Percentiles rank a stretch among this genome's conserved stretches.
Evolutionary conservation across 2,797 vertebrate genomes (phyloP).

Genomic region (Buceros bicornis): DNA sequence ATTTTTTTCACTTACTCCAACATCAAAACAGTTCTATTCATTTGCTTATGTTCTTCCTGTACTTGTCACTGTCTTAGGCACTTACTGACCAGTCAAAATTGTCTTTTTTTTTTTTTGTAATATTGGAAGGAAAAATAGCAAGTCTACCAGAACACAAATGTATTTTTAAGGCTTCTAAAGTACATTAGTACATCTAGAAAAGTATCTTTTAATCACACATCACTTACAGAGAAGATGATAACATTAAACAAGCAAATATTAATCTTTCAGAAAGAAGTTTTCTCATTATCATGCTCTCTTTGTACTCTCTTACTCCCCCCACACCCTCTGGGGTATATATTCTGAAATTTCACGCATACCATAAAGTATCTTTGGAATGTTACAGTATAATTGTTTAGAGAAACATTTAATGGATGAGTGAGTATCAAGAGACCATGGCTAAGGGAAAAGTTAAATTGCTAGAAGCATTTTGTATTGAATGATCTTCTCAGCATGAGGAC

Average conservation of each 20-base stretch:
- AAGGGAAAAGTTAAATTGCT: slow-evolving; percentile 50
- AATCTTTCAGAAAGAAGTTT: background rate
- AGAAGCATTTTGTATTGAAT: slow-evolving; percentile 34
- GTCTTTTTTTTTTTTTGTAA: background rate
- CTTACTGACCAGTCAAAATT: background rate
- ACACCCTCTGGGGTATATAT: slow-evolving; percentile 3
- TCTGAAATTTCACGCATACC: slow-evolving; percentile 60
- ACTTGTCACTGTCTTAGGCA: background rate
- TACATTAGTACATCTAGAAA: background rate
- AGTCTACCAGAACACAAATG: background rate
- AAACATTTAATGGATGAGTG: slow-evolving; percentile 66
- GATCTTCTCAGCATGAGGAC: slow-evolving; percentile 40
- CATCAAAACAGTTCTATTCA: background rate
- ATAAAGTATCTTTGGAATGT: slow-evolving; percentile 66
- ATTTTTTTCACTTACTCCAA: background rate
- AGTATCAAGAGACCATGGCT: slow-evolving; percentile 52
- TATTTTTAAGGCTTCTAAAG: background rate
- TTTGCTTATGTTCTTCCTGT: background rate
- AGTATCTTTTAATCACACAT: background rate
- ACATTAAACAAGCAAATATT: background rate
- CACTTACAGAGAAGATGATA: background rate
- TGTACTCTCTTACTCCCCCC: background rate
- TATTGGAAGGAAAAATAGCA: background rate
- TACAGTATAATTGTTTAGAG: slow-evolving; percentile 71
- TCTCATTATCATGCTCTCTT: background rate